Evolutionary conservation across 2,888 invertebrate species (phyloP).

Genomic region (Synergus gifuensis): DNA sequence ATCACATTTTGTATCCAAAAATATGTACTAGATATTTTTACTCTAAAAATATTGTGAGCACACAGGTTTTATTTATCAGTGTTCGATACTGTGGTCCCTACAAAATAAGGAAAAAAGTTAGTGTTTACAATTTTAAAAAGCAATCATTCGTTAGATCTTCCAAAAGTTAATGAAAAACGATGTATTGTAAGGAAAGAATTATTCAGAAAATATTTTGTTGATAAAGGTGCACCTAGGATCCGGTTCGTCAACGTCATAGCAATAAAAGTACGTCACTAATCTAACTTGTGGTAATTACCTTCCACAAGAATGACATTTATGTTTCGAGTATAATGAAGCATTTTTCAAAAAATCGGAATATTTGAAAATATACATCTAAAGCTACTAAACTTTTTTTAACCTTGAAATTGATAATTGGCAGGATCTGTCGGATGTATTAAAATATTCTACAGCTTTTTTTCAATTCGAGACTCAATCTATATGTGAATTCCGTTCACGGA

Average conservation of each 20-base stretch:
- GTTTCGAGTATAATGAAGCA: neutral
- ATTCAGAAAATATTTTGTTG: neutral
- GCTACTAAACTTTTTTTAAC: neutral
- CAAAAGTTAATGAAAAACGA: neutral
- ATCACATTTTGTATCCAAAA: neutral
- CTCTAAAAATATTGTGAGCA: neutral
- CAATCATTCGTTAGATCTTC: neutral
- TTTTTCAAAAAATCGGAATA: neutral
- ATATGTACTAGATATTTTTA: neutral
- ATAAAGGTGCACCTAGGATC: neutral
- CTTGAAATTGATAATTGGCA: neutral
- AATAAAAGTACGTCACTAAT: constrained; percentile 5
- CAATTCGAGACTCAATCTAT: constrained; percentile 47
- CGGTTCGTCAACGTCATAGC: neutral
- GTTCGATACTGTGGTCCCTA: neutral
- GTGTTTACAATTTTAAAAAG: neutral
- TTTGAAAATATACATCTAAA: neutral
- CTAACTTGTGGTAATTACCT: neutral
- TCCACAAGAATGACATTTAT: neutral
- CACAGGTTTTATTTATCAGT: neutral
- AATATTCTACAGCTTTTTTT: constrained; percentile 25
- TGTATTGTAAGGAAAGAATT: neutral
- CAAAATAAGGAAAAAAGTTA: neutral
- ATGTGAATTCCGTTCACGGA: constrained; percentile 46
- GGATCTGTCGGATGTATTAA: neutral